These are phyloP conservation scores for Homarus gammarus DNA, from an alignment of 2,888 invertebrate species.

Conservation along the genomic window DNA sequence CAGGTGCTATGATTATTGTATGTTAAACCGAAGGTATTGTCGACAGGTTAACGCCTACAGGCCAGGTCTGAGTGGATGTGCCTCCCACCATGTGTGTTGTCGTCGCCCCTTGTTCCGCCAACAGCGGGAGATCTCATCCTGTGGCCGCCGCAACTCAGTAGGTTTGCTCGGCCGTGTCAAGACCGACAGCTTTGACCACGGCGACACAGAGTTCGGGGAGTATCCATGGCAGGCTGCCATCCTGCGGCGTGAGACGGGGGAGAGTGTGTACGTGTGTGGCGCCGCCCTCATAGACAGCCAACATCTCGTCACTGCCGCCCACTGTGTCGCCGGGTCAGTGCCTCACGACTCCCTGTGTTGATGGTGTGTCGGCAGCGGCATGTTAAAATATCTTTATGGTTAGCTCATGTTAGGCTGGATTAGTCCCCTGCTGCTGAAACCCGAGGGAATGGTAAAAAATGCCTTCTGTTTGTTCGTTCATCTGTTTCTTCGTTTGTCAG, in stretches of 20 bases:
- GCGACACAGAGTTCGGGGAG: conserved; percentile 95
- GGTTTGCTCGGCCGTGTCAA: conserved; percentile 76
- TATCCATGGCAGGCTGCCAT: conserved; percentile 97
- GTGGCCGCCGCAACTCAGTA: conserved; percentile 68
- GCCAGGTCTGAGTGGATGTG: conserved; percentile 61
- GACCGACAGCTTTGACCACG: conserved; percentile 88
- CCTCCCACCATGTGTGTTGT: conserved; percentile 76
- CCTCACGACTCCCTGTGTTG: not conserved
- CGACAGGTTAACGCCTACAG: conserved; percentile 49
- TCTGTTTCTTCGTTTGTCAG: no score
- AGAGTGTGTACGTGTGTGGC: conserved; percentile 96
- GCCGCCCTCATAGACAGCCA: conserved; percentile 92
- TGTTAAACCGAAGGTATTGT: not conserved
- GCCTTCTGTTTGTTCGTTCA: no score
- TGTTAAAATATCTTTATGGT: no score
- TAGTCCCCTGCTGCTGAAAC: no score
- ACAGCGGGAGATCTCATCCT: conserved; percentile 42
- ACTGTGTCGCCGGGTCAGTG: conserved; percentile 91
- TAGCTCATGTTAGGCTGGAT: no score
- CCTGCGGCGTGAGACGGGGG: conserved; percentile 93
- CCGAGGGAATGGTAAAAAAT: no score
- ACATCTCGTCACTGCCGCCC: conserved; percentile 94
- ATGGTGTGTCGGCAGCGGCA: no score
- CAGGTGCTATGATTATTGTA: no score
- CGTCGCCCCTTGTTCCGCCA: conserved; percentile 60